Percentiles rank a stretch among this genome's conserved stretches.
Evolutionary conservation across 1,140 invertebrate genomes (phyloP).

Genomic region (Drosophila tropicalis): DNA sequence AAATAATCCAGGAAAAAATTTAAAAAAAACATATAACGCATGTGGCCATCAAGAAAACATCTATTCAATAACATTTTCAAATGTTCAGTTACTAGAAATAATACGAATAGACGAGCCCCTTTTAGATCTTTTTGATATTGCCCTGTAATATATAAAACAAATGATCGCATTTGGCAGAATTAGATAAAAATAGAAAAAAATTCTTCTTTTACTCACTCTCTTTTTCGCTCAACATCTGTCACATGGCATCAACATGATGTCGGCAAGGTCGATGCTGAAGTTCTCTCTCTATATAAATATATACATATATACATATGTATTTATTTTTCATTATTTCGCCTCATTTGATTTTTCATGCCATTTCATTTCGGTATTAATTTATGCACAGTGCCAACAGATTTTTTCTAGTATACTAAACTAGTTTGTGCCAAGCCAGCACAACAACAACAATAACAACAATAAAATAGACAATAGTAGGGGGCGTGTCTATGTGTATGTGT

Average conservation of each 20-base stretch:
- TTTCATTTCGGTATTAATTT: slow-evolving; percentile 64
- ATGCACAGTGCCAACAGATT: slow-evolving; percentile 61
- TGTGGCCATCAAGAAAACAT: not conserved
- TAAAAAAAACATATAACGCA: not conserved
- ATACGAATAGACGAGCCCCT: slow-evolving; percentile 34
- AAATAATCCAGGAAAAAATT: slow-evolving; percentile 28
- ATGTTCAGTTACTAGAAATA: not conserved
- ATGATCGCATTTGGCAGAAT: not conserved
- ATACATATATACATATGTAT: slow-evolving; percentile 16
- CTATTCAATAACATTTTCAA: not conserved
- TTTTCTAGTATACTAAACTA: slow-evolving; percentile 63
- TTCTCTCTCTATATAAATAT: too few relatives aligned
- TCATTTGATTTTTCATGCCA: slow-evolving; percentile 51
- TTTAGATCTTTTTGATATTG: slow-evolving; percentile 27
- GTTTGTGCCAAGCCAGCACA: slow-evolving; percentile 56
- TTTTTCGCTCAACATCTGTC: slow-evolving; percentile 31
- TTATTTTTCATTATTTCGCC: slow-evolving; percentile 53
- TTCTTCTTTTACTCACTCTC: slow-evolving; percentile 15
- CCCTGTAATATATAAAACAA: slow-evolving; percentile 1
- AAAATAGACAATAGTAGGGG: slow-evolving; percentile 46
- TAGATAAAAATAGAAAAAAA: too few relatives aligned
- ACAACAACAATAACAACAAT: slow-evolving; percentile 46
- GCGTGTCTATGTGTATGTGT: slow-evolving; percentile 60
- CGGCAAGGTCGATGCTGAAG: slow-evolving; percentile 45
- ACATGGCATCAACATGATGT: slow-evolving; percentile 41